Evolutionary conservation across 2,888 invertebrate genomes (phyloP).

Genomic region (Bombylius major): DNA sequence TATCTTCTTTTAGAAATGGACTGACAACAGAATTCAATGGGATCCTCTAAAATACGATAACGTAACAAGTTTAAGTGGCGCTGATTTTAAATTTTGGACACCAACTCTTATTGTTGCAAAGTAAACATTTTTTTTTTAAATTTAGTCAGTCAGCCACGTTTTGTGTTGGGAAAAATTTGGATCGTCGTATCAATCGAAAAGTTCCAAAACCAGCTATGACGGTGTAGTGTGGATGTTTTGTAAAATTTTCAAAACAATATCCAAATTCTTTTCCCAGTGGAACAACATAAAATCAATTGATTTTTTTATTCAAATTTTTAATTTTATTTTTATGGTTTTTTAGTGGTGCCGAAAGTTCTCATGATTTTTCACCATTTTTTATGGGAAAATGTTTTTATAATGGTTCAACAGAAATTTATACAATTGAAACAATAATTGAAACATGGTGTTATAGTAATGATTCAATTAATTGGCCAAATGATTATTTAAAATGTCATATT

Average conservation of each 20-base stretch:
- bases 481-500: slow-evolving; percentile 26
- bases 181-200: too few relatives aligned
- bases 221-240: too few relatives aligned
- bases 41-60: slow-evolving; percentile 21
- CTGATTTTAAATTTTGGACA: slow-evolving; percentile 23
- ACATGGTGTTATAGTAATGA: slow-evolving; percentile 25
- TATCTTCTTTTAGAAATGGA: slow-evolving; percentile 43
- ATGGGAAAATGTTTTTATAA: slow-evolving; percentile 1
- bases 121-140: slow-evolving; percentile 13
- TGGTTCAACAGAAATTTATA: background rate
- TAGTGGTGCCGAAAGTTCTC: slow-evolving; percentile 4
- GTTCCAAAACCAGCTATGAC: too few relatives aligned
- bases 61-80: slow-evolving; percentile 11
- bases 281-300: too few relatives aligned
- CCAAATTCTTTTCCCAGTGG: too few relatives aligned
- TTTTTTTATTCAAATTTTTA: too few relatives aligned
- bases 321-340: too few relatives aligned
- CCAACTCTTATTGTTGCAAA: slow-evolving; percentile 26
- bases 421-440: slow-evolving; percentile 1
- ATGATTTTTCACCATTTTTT: slow-evolving; percentile 1
- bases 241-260: too few relatives aligned
- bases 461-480: slow-evolving; percentile 29
- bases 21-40: slow-evolving; percentile 49
- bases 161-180: too few relatives aligned
- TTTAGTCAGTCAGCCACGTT: too few relatives aligned